A percentile compares a stretch with the other conserved stretches of the same genome.
Evolutionary conservation across 2,888 invertebrate species (phyloP).

Genomic region (Neoascia interrupta): DNA sequence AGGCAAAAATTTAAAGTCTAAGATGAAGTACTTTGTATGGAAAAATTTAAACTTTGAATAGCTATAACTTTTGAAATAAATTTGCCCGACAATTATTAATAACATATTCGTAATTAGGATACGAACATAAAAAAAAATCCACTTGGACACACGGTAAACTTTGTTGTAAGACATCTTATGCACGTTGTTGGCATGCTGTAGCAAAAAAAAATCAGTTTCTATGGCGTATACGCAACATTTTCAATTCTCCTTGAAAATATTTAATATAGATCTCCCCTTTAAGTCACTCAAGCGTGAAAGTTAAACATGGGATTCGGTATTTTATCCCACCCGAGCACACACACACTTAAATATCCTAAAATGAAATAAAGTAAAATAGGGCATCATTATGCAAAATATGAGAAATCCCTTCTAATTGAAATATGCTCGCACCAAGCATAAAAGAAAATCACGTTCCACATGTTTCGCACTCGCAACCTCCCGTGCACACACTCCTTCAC

Average conservation of each 20-base stretch:
- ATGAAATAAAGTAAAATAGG: constrained; percentile 19
- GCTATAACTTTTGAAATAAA: too few relatives aligned
- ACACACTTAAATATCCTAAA: background rate
- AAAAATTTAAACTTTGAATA: too few relatives aligned
- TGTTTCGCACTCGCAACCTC: constrained; percentile 13
- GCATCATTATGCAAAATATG: constrained; percentile 22
- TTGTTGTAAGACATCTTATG: too few relatives aligned
- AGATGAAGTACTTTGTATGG: too few relatives aligned
- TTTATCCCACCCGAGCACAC: background rate
- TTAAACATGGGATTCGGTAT: background rate
- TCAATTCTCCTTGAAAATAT: background rate
- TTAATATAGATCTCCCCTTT: background rate
- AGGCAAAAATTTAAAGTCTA: too few relatives aligned
- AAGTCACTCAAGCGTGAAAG: background rate
- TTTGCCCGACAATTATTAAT: too few relatives aligned
- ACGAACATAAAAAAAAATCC: too few relatives aligned
- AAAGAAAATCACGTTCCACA: constrained; percentile 50
- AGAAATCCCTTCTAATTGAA: constrained; percentile 51
- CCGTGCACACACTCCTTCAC: constrained; percentile 15
- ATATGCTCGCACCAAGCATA: constrained; percentile 42
- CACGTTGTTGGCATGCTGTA: too few relatives aligned
- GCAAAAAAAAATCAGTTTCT: too few relatives aligned
- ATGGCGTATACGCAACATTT: constrained; percentile 5
- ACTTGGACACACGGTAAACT: too few relatives aligned
- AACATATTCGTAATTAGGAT: too few relatives aligned